Conservation (phyloP, 1,140 invertebrate species). For the Saccostrea cuccullata region DNA sequence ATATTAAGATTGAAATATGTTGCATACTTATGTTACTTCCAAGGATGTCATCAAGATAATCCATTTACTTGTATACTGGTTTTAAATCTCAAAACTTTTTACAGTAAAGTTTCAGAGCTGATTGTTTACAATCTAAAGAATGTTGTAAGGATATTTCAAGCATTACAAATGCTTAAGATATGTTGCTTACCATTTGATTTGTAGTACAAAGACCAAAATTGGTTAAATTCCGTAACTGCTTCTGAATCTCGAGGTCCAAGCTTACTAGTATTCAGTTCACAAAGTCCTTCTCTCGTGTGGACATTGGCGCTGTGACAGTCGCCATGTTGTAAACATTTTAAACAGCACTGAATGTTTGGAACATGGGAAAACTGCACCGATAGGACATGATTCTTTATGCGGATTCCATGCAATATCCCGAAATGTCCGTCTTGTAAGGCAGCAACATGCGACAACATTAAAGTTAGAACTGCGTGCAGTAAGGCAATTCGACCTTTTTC, state of each 20-base stretch:
- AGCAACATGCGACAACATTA: neutral
- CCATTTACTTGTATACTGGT: too few relatives aligned
- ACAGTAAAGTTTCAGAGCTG: too few relatives aligned
- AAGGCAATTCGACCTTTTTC: neutral
- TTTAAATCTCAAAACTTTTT: too few relatives aligned
- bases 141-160: too few relatives aligned
- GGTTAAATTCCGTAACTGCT: neutral
- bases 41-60: too few relatives aligned
- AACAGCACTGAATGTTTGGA: neutral
- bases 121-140: too few relatives aligned
- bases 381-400: neutral
- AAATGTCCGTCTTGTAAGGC: neutral
- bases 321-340: neutral
- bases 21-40: too few relatives aligned
- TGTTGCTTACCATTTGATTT: conserved; percentile 5
- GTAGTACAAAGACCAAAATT: neutral
- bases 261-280: neutral
- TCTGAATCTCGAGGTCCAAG: neutral
- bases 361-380: neutral
- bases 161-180: too few relatives aligned
- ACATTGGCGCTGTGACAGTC: neutral
- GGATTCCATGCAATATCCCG: neutral
- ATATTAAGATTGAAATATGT: too few relatives aligned
- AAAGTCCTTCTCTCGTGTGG: neutral
- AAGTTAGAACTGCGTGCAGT: neutral